phyloP scores from a whole-genome alignment of 2,888 invertebrate genomes.

The Volucella inflata region DNA sequence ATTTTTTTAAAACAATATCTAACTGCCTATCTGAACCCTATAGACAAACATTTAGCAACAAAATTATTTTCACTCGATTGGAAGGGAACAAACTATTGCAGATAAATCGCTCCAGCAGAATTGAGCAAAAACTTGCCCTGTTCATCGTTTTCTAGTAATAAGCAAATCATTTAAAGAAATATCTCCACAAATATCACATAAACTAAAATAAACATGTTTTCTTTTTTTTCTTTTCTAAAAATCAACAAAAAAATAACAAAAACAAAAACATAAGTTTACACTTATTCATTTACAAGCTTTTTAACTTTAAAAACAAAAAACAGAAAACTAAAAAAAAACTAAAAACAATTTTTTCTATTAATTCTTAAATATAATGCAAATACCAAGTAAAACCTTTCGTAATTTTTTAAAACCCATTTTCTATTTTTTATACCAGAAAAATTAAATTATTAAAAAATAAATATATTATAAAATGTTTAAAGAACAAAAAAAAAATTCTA shows the following conservation, averaged over 20 bases:
- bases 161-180: slow-evolving; percentile 14
- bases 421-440: slow-evolving; percentile 83
- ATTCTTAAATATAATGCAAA: slow-evolving; percentile 64
- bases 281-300: slow-evolving; percentile 63
- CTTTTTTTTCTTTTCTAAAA: slow-evolving; percentile 3
- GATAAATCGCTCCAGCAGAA: neutral
- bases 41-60: neutral
- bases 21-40: neutral
- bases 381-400: slow-evolving; percentile 67
- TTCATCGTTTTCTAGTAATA: slow-evolving; percentile 25
- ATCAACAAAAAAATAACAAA: neutral
- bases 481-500: slow-evolving; percentile 14
- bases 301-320: slow-evolving; percentile 36
- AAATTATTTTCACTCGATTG: slow-evolving; percentile 29
- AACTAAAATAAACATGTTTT: slow-evolving; percentile 40
- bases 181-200: slow-evolving; percentile 47
- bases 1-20: neutral
- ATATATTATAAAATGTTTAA: neutral
- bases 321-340: slow-evolving; percentile 28
- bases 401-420: slow-evolving; percentile 80
- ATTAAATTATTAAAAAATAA: slow-evolving; percentile 72
- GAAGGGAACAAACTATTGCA: neutral
- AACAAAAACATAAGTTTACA: slow-evolving; percentile 26
- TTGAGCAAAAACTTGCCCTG: slow-evolving; percentile 14
- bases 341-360: slow-evolving; percentile 65